Evolutionary conservation across 23 tunicate genomes (phyloP).

Genomic region (Diplosoma virens): DNA sequence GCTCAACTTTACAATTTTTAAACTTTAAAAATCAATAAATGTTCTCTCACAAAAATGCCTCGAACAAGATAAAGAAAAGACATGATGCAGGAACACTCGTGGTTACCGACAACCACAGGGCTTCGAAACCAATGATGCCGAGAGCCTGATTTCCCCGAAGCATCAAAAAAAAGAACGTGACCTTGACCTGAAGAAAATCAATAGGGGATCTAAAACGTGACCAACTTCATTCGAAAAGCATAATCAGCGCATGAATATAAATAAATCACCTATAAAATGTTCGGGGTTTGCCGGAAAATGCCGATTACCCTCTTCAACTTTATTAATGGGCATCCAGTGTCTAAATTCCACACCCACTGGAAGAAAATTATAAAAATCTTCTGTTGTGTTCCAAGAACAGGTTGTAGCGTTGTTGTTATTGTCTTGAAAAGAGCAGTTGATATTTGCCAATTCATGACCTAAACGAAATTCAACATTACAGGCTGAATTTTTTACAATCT

Average conservation of each 20-base stretch:
- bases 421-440: slow-evolving; percentile 42
- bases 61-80: slow-evolving; percentile 54
- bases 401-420: slow-evolving; percentile 1
- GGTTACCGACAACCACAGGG: slow-evolving; percentile 62
- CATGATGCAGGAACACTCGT: slow-evolving; percentile 81
- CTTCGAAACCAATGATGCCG: slow-evolving; percentile 33
- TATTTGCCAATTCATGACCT: no score
- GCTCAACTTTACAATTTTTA: no score
- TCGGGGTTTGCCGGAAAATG: slow-evolving; percentile 41
- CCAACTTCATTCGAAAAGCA: neutral
- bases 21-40: no score
- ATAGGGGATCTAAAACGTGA: neutral
- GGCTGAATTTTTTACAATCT: no score
- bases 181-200: slow-evolving; percentile 13
- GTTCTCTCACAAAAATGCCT: slow-evolving; percentile 72
- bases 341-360: neutral
- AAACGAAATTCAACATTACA: no score
- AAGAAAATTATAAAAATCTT: neutral
- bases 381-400: slow-evolving; percentile 38
- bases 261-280: slow-evolving; percentile 24
- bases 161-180: slow-evolving; percentile 11
- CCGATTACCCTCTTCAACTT: neutral
- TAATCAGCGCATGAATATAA: neutral
- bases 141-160: neutral
- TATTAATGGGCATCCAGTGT: slow-evolving; percentile 29